Percentiles rank a stretch among this genome's conserved stretches.
Conservation (phyloP, 2,113 vertebrate genomes). For the Scatophagus argus region DNA sequence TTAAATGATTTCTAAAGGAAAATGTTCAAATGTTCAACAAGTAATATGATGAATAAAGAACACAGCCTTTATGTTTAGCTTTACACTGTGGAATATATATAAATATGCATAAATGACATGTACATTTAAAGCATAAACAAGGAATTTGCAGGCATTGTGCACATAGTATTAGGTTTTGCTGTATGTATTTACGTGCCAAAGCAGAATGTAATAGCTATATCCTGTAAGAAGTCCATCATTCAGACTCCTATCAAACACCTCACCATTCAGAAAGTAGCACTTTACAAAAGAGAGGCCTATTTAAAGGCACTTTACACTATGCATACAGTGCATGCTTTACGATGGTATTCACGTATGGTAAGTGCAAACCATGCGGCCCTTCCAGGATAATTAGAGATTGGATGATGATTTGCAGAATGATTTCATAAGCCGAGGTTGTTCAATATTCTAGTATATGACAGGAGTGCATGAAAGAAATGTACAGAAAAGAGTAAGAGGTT, state of each 20-base stretch:
- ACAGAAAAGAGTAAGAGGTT: background rate
- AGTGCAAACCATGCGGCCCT: background rate
- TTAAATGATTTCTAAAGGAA: background rate
- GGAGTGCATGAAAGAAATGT: background rate
- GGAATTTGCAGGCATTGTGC: background rate
- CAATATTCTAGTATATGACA: conserved; percentile 32
- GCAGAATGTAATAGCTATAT: background rate
- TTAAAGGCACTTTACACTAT: background rate
- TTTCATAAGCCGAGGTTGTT: conserved; percentile 30
- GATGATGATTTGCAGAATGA: no score
- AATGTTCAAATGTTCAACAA: background rate
- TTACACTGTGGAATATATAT: background rate
- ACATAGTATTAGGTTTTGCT: background rate
- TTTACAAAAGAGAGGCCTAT: background rate
- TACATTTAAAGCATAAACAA: background rate
- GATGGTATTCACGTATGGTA: background rate
- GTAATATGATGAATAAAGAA: background rate
- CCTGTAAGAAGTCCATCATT: background rate
- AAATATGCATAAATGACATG: background rate
- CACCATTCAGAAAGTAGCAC: background rate
- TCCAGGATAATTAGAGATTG: conserved; percentile 6
- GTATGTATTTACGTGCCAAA: background rate
- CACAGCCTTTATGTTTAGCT: background rate
- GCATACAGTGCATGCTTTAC: background rate
- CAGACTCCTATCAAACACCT: background rate